Conservation (phyloP, 2,113 vertebrate genomes). For the Antechinus flavipes region DNA sequence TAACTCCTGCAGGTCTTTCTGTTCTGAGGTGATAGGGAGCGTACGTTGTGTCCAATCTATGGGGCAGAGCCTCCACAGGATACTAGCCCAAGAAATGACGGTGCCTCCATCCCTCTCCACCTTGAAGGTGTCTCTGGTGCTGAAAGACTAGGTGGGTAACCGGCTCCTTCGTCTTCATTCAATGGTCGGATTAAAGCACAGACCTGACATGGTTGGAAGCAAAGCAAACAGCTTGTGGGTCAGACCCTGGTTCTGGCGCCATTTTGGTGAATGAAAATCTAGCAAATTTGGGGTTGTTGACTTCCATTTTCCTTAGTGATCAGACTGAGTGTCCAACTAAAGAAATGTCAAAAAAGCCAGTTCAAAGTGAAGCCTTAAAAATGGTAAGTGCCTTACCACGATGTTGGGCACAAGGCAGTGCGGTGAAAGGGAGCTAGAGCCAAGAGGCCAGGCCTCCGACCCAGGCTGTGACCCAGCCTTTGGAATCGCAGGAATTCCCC, state of each 20-base stretch:
- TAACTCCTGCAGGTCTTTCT: constrained; percentile 47
- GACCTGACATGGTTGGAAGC: constrained; percentile 74
- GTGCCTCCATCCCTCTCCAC: constrained; percentile 41
- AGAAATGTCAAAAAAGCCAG: too few relatives aligned
- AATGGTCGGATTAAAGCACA: constrained; percentile 82
- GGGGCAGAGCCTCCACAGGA: constrained; percentile 53
- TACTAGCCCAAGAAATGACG: constrained; percentile 74
- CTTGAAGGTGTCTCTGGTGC: too few relatives aligned
- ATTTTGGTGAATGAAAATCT: constrained; percentile 61
- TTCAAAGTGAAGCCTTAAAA: not conserved
- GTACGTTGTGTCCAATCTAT: constrained; percentile 75
- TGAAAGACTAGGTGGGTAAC: constrained; percentile 76
- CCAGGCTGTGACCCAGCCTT: not conserved
- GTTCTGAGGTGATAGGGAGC: constrained; percentile 57
- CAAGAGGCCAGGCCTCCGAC: not conserved
- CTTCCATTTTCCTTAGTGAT: not conserved
- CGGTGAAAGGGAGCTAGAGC: not conserved
- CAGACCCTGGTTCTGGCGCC: constrained; percentile 65
- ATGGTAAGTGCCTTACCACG: not conserved
- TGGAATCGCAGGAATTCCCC: too few relatives aligned
- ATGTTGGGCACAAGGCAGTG: not conserved
- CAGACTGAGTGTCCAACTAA: too few relatives aligned
- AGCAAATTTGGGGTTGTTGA: not conserved
- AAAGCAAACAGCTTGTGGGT: constrained; percentile 45
- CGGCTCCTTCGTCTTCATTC: constrained; percentile 83